Base-by-base conservation (phyloP, 2,888 invertebrate species). In the Aspidiotus rigidus region DNA sequence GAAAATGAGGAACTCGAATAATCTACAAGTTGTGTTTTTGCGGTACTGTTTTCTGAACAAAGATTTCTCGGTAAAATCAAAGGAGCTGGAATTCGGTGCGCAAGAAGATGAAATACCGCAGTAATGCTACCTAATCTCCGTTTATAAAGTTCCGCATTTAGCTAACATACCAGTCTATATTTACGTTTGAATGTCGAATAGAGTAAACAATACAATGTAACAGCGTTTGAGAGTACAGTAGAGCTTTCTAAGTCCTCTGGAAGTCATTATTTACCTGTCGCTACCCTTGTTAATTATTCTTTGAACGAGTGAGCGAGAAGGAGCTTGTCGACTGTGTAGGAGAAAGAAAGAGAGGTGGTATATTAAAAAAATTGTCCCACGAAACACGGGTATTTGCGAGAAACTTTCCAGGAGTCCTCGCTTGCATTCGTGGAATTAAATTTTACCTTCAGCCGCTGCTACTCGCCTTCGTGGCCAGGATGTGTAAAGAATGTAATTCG, bases 221-320 rank as follows among this genome's bases (percentile, higher is more conserved):
- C 44, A 11, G 67, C 44, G 59, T 67, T 59, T 17, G 16, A 28
- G 42, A 55, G 55, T 44, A 28, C 39, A 57, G 67, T 13, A 59
- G 60, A 67, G 67, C 67, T 67, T 28, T 57, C 44, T 67, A 67
- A 67, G 60, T 67, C 67, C 60, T 67, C 44, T 28, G 53, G 28
- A 49, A 67, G 67, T 67, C 67, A 67, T 67, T 67, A 67, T 67
- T 67, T 67, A 67, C 60, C 67, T 67, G 67, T 67, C 67, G 67
- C 67, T 67, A 57, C 67, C 59, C 67, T 67, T 67, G 67, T 67
- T 67, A 67, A 67, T 67, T 67, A 67, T 60, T 39, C 67, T 67
- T 67, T 60, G 60, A 67, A 67, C 44, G 42, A 49, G 15, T 9
- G 15, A n/a, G 28, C 42, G 63, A 53, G 13, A 44, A 15, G 5